Conservation (phyloP, 1,140 invertebrate genomes). For the Portunus trituberculatus region DNA sequence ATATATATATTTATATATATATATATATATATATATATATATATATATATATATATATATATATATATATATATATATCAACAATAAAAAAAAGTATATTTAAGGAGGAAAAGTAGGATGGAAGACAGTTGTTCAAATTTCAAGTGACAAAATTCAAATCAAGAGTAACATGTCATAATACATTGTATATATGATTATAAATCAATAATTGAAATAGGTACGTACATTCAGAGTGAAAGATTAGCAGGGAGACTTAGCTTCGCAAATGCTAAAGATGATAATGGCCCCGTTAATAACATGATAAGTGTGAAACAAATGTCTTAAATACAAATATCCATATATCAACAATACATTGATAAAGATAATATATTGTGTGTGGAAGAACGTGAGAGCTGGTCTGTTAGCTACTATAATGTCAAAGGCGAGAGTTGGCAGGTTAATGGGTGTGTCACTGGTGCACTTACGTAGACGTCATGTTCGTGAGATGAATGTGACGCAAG, state of each 20-base stretch:
- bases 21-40: constrained; percentile 65
- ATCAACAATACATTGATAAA: too few species aligned
- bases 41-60: constrained; percentile 63
- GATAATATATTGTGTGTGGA: too few species aligned
- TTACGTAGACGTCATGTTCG: neutral
- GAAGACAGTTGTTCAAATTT: too few species aligned
- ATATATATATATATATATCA: neutral
- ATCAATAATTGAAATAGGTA: too few species aligned
- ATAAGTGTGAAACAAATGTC: too few species aligned
- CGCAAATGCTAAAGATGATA: neutral
- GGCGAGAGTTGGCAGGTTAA: neutral
- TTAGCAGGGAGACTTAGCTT: neutral
- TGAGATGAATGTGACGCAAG: neutral
- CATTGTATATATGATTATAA: too few species aligned
- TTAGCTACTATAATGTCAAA: neutral
- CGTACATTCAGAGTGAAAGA: neutral
- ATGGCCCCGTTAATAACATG: neutral
- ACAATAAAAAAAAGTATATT: too few species aligned
- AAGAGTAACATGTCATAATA: too few species aligned
- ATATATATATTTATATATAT: constrained; percentile 60
- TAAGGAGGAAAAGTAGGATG: too few species aligned
- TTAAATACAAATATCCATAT: too few species aligned
- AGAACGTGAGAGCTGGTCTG: neutral
- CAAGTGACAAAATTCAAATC: too few species aligned
- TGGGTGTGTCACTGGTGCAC: neutral